Evolutionary conservation across 1,140 invertebrate species (phyloP).

Genomic region (Drosophila littoralis): DNA sequence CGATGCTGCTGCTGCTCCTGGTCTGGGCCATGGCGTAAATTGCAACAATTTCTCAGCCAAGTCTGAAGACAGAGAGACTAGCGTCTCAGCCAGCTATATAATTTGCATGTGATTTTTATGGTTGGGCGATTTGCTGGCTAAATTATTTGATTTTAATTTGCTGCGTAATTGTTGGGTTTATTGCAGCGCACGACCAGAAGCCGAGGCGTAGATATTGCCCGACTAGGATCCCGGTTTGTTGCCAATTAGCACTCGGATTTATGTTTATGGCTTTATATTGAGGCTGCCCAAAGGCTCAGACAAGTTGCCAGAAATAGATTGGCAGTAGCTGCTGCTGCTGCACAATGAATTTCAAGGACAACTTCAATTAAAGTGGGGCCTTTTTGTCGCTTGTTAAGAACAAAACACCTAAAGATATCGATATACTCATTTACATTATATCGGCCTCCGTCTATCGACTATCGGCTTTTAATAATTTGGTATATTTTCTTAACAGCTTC

Average conservation of each 20-base stretch:
- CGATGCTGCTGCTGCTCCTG: background rate
- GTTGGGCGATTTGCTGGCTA: slow-evolving; percentile 71
- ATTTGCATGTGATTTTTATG: slow-evolving; percentile 84
- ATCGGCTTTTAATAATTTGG: no score
- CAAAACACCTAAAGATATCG: no score
- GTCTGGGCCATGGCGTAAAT: slow-evolving; percentile 60
- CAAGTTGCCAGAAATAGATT: slow-evolving; percentile 40
- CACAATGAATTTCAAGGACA: background rate
- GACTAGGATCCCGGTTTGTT: slow-evolving; percentile 37
- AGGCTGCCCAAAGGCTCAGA: slow-evolving; percentile 38
- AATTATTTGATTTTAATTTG: slow-evolving; percentile 84
- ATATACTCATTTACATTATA: no score
- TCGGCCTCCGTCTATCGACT: no score
- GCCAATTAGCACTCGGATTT: slow-evolving; percentile 65
- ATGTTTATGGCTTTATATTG: slow-evolving; percentile 66
- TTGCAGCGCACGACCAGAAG: slow-evolving; percentile 35
- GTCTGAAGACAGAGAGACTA: slow-evolving; percentile 26
- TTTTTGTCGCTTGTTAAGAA: no score
- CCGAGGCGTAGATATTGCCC: slow-evolving; percentile 30
- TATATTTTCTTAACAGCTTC: no score
- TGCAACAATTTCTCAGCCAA: slow-evolving; percentile 71
- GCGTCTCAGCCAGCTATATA: slow-evolving; percentile 63
- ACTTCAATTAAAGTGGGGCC: no score
- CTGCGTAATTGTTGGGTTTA: slow-evolving; percentile 74
- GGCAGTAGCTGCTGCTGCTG: background rate